A percentile compares a stretch with the other conserved stretches of the same genome.
phyloP scores from a whole-genome alignment of 2,113 vertebrate genomes.

The Bungarus multicinctus region DNA sequence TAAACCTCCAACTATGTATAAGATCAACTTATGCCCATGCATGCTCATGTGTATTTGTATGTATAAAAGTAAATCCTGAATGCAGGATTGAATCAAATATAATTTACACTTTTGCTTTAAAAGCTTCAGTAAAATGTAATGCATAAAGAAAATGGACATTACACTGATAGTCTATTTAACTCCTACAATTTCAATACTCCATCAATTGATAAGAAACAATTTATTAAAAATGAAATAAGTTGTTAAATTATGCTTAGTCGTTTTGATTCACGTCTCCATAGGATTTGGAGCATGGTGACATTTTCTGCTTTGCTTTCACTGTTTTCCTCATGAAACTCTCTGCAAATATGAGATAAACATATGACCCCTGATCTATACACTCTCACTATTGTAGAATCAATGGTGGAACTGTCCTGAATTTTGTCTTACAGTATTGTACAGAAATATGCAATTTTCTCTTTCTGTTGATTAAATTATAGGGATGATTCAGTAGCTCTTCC shows the following conservation, averaged over 20 bases:
- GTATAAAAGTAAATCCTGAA: neutral
- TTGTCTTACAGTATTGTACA: neutral
- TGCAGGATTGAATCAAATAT: neutral
- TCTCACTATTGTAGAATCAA: neutral
- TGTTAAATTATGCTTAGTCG: neutral
- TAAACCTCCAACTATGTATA: neutral
- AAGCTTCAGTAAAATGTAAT: neutral
- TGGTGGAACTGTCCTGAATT: neutral
- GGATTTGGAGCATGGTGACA: neutral
- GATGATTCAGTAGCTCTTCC: neutral
- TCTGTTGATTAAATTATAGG: neutral
- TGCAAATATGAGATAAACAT: neutral
- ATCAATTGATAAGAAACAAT: neutral
- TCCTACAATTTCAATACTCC: neutral
- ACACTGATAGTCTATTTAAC: neutral
- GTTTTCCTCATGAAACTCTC: neutral
- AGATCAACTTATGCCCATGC: neutral
- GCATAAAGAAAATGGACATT: neutral
- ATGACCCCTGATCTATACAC: neutral
- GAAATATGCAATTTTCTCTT: neutral
- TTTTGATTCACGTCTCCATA: neutral
- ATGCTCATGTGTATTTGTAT: neutral
- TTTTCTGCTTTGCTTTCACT: neutral
- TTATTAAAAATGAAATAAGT: neutral
- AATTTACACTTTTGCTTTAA: neutral